Conservation (phyloP, 2,888 invertebrate genomes). For the Megastigmus dorsalis region DNA sequence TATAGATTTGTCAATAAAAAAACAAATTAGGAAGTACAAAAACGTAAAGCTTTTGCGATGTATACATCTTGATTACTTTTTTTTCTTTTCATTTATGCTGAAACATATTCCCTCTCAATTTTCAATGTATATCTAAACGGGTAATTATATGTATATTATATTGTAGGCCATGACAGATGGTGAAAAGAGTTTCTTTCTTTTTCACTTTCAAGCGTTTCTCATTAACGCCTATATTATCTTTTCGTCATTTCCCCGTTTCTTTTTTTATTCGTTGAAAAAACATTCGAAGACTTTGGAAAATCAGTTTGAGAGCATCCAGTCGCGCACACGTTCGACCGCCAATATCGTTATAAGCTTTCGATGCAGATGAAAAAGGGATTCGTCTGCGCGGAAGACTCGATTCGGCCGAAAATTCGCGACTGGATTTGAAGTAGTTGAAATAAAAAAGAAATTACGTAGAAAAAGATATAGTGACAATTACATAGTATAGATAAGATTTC, state of each 20-base stretch:
- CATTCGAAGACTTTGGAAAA: slow-evolving; percentile 37
- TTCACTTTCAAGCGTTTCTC: slow-evolving; percentile 2
- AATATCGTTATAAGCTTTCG: not conserved
- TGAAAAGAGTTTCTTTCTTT: slow-evolving; percentile 17
- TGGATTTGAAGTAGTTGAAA: slow-evolving; percentile 36
- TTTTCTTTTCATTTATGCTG: slow-evolving; percentile 11
- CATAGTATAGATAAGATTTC: slow-evolving; percentile 44
- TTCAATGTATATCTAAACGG: slow-evolving; percentile 9
- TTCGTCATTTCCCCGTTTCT: slow-evolving; percentile 34
- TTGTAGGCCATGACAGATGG: slow-evolving; percentile 34
- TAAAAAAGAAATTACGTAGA: slow-evolving; percentile 34
- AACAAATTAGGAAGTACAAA: slow-evolving; percentile 1
- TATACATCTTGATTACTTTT: slow-evolving; percentile 11
- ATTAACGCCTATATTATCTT: slow-evolving; percentile 4
- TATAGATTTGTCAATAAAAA: slow-evolving; percentile 5
- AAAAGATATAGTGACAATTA: slow-evolving; percentile 46
- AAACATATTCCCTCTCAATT: slow-evolving; percentile 30
- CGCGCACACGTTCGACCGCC: not conserved
- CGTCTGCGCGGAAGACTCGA: not conserved
- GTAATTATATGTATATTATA: not conserved
- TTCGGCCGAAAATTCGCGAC: slow-evolving; percentile 11
- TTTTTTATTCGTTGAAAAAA: slow-evolving; percentile 31
- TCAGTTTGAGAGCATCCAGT: slow-evolving; percentile 2
- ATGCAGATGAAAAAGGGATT: not conserved
- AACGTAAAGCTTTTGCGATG: slow-evolving; percentile 27